A percentile compares a stretch with the other conserved stretches of the same genome.
Conservation (phyloP, 2,888 invertebrate genomes). For the Glaucopsyche alexis region DNA sequence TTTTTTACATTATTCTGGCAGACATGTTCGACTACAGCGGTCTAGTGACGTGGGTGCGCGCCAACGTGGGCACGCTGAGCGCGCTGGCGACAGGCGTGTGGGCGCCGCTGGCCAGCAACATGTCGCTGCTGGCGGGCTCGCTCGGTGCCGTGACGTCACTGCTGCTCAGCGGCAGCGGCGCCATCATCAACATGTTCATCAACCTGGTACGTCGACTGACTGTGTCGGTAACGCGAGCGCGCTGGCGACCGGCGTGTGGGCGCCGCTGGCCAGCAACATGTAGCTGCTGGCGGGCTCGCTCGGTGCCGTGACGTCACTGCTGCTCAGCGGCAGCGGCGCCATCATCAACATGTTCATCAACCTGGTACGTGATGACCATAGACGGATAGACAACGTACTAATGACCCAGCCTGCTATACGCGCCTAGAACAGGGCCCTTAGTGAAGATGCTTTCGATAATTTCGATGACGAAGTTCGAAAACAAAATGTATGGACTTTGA, state of each 20-base stretch:
- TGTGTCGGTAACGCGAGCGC: conserved; percentile 87
- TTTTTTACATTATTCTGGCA: conserved; percentile 44
- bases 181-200: conserved; percentile 91
- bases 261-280: conserved; percentile 94
- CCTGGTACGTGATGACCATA: neutral
- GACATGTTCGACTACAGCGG: conserved; percentile 87
- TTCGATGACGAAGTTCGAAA: too few species aligned
- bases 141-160: conserved; percentile 93
- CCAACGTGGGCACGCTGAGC: conserved; percentile 93
- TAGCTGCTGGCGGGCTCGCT: conserved; percentile 90
- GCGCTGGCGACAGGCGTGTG: conserved; percentile 92
- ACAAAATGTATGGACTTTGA: too few species aligned
- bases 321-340: conserved; percentile 93
- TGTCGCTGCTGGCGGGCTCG: conserved; percentile 90
- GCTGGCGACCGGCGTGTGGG: conserved; percentile 91
- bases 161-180: conserved; percentile 93
- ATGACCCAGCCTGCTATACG: too few species aligned
- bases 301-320: conserved; percentile 91
- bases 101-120: conserved; percentile 95
- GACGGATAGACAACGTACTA: too few species aligned
- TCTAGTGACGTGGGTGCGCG: conserved; percentile 89
- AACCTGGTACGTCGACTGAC: conserved; percentile 82
- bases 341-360: conserved; percentile 91
- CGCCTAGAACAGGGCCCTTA: too few species aligned
- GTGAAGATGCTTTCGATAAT: too few species aligned